Percentiles rank a stretch among this genome's conserved stretches.
Conservation (phyloP, 2,888 invertebrate genomes). For the Trichopoda pennipes region DNA sequence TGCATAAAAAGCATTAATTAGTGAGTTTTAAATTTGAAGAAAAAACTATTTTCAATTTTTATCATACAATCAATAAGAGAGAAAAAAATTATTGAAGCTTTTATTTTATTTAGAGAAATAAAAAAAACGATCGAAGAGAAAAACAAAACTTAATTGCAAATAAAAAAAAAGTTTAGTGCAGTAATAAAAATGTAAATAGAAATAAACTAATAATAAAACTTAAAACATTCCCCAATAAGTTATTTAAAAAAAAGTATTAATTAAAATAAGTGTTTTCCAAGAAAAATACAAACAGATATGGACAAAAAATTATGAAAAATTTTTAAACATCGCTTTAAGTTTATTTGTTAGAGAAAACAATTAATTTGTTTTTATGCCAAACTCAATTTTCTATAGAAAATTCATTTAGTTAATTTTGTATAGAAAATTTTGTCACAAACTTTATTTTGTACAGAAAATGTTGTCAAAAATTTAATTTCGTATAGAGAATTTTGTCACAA, state of each 20-base stretch:
- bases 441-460: no score
- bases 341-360: no score
- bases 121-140: conserved; percentile 30
- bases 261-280: no score
- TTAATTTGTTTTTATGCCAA: no score
- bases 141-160: conserved; percentile 8
- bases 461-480: no score
- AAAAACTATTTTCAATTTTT: conserved; percentile 44
- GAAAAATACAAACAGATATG: conserved; percentile 42
- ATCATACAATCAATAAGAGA: conserved; percentile 54
- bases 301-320: conserved; percentile 37
- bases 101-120: conserved; percentile 40
- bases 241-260: conserved; percentile 26
- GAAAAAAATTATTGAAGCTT: conserved; percentile 60
- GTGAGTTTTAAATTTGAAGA: conserved; percentile 75
- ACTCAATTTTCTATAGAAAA: no score
- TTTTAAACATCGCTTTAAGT: no score
- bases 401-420: no score
- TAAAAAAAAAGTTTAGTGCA: conserved; percentile 44
- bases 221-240: conserved; percentile 41
- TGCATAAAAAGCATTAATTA: conserved; percentile 81
- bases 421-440: no score
- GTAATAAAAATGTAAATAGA: conserved; percentile 13
- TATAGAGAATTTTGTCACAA: no score
- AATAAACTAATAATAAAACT: conserved; percentile 15